Evolutionary conservation across 1,140 invertebrate species (phyloP).

Genomic region (Paracyclopina nana): DNA sequence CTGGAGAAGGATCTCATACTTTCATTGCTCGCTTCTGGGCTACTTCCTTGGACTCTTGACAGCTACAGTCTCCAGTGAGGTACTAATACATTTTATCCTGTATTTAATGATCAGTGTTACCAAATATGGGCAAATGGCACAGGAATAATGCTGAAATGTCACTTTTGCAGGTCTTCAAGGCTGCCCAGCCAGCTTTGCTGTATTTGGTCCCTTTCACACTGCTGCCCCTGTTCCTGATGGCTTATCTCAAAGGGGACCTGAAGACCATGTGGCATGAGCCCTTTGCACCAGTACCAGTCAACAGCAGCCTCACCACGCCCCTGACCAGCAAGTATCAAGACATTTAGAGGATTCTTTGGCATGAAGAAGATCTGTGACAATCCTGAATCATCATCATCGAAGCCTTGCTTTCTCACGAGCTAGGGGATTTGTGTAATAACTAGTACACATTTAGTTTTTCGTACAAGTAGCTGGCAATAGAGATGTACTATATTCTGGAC

Average conservation of each 20-base stretch:
- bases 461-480: too few relatives aligned
- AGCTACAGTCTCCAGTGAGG: slow-evolving; percentile 56
- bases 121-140: neutral
- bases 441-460: too few relatives aligned
- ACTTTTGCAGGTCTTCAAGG: slow-evolving; percentile 79
- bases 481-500: too few relatives aligned
- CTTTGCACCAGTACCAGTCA: neutral
- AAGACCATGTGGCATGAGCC: neutral
- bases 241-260: slow-evolving; percentile 53
- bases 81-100: too few relatives aligned
- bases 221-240: slow-evolving; percentile 84
- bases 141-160: neutral
- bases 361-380: too few relatives aligned
- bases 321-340: too few relatives aligned
- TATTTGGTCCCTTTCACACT: slow-evolving; percentile 94
- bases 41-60: slow-evolving; percentile 91
- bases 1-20: slow-evolving; percentile 41
- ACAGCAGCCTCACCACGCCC: too few relatives aligned
- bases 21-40: slow-evolving; percentile 92
- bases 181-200: slow-evolving; percentile 83
- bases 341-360: too few relatives aligned
- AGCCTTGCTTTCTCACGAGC: too few relatives aligned
- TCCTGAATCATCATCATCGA: too few relatives aligned
- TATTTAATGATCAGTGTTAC: too few relatives aligned
- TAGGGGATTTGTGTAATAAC: too few relatives aligned